Conservation (phyloP, 2,113 vertebrate genomes). For the Diphyllodes magnificus region DNA sequence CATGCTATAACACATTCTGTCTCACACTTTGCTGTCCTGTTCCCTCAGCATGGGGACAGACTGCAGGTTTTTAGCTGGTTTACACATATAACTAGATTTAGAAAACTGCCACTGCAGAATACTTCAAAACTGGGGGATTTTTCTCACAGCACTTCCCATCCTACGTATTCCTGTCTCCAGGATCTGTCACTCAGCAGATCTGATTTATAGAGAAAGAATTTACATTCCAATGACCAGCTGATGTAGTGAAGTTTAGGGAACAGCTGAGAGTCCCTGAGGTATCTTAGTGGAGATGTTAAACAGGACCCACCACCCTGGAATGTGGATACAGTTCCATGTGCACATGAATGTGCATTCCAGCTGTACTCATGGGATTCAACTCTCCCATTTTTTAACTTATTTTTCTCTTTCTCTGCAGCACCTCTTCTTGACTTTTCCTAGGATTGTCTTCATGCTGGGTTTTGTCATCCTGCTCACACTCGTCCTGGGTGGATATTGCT, state of each 20-base stretch:
- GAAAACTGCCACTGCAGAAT: neutral
- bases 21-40: neutral
- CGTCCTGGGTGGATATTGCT: slow-evolving; percentile 81
- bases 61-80: neutral
- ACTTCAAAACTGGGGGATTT: neutral
- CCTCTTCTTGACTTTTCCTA: slow-evolving; percentile 91
- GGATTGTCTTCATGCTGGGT: slow-evolving; percentile 91
- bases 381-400: neutral
- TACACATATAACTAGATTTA: neutral
- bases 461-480: slow-evolving; percentile 84
- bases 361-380: accelerated
- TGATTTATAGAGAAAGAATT: neutral
- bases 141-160: neutral
- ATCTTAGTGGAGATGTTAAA: neutral
- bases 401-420: slow-evolving; percentile 70
- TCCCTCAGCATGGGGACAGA: neutral
- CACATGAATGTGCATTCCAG: neutral
- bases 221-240: neutral
- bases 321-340: accelerated
- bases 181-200: neutral
- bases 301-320: neutral
- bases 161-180: neutral
- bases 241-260: neutral
- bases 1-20: neutral
- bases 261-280: neutral